phyloP scores from a whole-genome alignment of 2,888 invertebrate species.

The Phortica okadai region DNA sequence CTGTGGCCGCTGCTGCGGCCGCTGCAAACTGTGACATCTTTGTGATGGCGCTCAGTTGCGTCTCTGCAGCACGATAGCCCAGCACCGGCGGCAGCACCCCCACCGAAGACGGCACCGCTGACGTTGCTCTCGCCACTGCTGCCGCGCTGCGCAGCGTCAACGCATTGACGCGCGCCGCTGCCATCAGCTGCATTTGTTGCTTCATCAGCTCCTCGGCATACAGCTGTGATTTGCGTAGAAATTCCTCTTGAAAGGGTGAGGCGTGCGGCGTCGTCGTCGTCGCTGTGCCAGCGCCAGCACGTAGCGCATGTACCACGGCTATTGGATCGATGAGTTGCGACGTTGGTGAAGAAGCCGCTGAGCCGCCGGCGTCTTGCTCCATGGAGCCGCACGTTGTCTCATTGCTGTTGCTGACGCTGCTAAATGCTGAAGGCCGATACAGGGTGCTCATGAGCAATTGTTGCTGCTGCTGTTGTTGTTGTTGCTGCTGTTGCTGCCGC shows the following conservation, averaged over 20 bases:
- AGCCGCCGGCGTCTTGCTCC: conserved; percentile 43
- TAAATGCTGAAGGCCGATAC: conserved; percentile 61
- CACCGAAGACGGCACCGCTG: conserved; percentile 24
- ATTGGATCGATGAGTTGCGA: conserved; percentile 52
- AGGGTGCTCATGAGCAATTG: conserved; percentile 61
- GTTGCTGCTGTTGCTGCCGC: conserved; percentile 42
- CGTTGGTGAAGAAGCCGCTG: conserved; percentile 4
- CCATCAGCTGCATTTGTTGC: conserved; percentile 77
- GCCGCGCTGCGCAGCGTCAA: conserved; percentile 61
- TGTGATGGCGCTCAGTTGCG: conserved; percentile 83
- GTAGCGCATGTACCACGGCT: conserved; percentile 58
- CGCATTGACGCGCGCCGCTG: conserved; percentile 74
- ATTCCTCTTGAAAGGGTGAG: conserved; percentile 75
- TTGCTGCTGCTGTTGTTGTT: conserved; percentile 56
- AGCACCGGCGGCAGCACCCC: conserved; percentile 54
- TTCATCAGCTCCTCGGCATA: conserved; percentile 77
- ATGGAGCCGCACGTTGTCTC: conserved; percentile 51
- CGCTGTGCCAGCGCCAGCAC: conserved; percentile 47
- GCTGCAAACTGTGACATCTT: conserved; percentile 78
- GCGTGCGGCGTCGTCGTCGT: conserved; percentile 45
- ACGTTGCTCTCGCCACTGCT: conserved; percentile 23
- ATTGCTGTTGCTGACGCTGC: conserved; percentile 55
- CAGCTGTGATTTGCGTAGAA: conserved; percentile 75
- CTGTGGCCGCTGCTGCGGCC: conserved; percentile 41
- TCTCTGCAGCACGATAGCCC: conserved; percentile 75